Evolutionary conservation across 2,888 invertebrate species (phyloP).

Genomic region (Eupithecia vulgata): DNA sequence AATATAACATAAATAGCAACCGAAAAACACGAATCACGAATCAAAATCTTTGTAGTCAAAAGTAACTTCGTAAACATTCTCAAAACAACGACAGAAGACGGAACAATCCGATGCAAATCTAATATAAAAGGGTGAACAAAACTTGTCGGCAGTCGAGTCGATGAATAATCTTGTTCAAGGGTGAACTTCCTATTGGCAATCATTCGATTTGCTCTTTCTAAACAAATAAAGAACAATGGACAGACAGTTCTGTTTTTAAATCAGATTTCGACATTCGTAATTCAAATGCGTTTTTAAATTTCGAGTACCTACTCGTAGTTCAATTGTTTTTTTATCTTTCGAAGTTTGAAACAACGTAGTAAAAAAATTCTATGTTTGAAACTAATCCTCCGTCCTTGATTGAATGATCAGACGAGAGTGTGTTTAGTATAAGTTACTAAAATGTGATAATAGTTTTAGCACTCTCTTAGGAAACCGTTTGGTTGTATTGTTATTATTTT

Average conservation of each 20-base stretch:
- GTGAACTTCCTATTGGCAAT: constrained; percentile 34
- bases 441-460: not conserved
- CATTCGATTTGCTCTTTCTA: constrained; percentile 27
- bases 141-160: constrained; percentile 27
- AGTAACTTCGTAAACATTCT: constrained; percentile 15
- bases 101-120: constrained; percentile 35
- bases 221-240: constrained; percentile 13
- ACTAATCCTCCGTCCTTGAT: not conserved
- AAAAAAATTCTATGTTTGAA: too few species aligned
- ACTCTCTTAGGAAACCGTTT: not conserved
- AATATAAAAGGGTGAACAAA: constrained; percentile 37
- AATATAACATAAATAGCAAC: not conserved
- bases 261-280: not conserved
- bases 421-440: not conserved
- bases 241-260: constrained; percentile 9
- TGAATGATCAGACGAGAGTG: not conserved
- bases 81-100: constrained; percentile 21
- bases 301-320: not conserved
- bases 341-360: not conserved
- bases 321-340: not conserved
- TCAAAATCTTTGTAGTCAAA: constrained; percentile 9
- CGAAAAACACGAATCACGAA: not conserved
- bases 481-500: not conserved
- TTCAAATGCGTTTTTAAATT: not conserved
- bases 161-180: constrained; percentile 32